Conservation (phyloP, 2,797 vertebrate genomes). For the Yasuhikotakia modesta region DNA sequence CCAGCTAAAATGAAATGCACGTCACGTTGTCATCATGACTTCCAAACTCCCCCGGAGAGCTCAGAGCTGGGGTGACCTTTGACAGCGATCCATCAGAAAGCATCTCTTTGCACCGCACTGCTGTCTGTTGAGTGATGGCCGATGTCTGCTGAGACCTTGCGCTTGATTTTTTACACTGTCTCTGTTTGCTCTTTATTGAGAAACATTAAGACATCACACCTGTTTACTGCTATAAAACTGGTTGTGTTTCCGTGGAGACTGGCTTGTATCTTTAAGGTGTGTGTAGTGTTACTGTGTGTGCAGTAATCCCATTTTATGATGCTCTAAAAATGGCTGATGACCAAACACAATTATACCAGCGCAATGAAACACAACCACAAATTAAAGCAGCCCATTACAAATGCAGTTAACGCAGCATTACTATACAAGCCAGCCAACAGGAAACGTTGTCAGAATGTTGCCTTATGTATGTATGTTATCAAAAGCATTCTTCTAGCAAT, state of each 20-base stretch:
- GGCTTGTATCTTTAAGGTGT: too few species aligned
- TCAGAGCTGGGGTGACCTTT: background rate
- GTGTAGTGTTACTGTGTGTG: background rate
- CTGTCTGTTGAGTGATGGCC: background rate
- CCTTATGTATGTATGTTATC: too few species aligned
- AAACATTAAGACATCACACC: background rate
- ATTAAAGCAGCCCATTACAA: too few species aligned
- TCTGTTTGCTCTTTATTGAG: background rate
- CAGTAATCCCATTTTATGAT: background rate
- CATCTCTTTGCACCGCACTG: background rate
- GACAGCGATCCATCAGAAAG: background rate
- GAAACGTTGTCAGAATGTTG: too few species aligned
- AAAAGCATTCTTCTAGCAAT: too few species aligned
- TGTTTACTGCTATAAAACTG: background rate
- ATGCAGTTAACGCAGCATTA: too few species aligned
- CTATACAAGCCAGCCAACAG: too few species aligned
- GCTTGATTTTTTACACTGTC: background rate
- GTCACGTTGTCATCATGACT: background rate
- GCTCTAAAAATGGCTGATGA: background rate
- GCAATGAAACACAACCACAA: too few species aligned
- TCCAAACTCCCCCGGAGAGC: background rate
- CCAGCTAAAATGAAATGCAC: background rate
- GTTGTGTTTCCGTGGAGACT: background rate
- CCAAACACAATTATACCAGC: too few species aligned
- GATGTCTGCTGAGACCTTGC: background rate